Conservation (phyloP, 2,888 invertebrate genomes). For the Sabatieria punctata region DNA sequence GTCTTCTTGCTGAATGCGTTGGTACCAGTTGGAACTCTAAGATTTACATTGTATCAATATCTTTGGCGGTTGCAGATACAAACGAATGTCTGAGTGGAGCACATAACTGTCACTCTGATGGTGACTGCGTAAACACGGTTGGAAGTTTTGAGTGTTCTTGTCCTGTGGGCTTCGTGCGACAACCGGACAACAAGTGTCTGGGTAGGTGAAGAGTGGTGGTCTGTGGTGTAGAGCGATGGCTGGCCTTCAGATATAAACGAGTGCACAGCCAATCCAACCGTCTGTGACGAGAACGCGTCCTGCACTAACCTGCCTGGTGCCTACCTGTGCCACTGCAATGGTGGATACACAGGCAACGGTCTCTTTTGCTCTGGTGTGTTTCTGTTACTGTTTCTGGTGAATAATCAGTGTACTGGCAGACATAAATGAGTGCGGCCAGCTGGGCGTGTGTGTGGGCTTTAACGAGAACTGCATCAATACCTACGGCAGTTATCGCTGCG, state of each 20-base stretch:
- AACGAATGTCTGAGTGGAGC: conserved; percentile 59
- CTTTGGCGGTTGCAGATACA: too few species aligned
- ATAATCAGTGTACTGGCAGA: too few species aligned
- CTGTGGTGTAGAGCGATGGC: not conserved
- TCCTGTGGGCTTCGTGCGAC: conserved; percentile 68
- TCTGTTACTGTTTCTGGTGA: not conserved
- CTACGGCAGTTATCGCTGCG: conserved; percentile 40
- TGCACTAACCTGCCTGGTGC: not conserved
- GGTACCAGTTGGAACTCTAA: too few species aligned
- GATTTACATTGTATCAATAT: too few species aligned
- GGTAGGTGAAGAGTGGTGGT: too few species aligned
- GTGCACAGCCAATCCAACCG: conserved; percentile 4
- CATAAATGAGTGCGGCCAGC: conserved; percentile 12
- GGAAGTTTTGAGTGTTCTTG: conserved; percentile 77
- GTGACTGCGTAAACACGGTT: conserved; percentile 63
- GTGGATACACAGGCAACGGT: conserved; percentile 3
- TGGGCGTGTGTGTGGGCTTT: conserved; percentile 8
- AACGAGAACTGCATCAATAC: conserved; percentile 36
- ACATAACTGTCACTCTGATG: conserved; percentile 54
- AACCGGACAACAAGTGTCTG: too few species aligned
- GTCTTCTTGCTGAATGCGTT: too few species aligned
- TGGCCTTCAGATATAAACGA: not conserved
- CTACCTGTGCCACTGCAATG: not conserved
- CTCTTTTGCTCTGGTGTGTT: not conserved
- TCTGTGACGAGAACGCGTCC: conserved; percentile 5